These are phyloP conservation scores for Drepanosiphum platanoidis DNA, from an alignment of 2,888 invertebrate species.

Conservation along the genomic window DNA sequence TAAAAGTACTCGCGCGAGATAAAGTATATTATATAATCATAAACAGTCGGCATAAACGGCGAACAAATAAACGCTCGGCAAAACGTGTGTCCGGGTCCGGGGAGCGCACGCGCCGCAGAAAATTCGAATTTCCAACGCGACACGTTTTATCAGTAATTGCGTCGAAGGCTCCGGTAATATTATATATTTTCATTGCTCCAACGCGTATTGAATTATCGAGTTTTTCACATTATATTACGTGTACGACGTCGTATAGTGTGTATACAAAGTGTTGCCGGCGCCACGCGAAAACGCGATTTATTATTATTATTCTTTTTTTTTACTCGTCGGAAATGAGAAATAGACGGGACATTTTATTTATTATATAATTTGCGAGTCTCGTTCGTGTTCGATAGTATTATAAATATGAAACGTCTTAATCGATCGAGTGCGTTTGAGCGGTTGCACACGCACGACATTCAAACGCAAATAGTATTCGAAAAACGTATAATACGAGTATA, in stretches of 20 bases:
- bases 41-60: neutral
- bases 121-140: conserved; percentile 12
- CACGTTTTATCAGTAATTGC: neutral
- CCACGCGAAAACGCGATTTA: neutral
- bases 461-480: no score
- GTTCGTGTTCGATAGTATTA: no score
- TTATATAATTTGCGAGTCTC: no score
- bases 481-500: no score
- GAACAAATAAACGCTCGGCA: neutral
- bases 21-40: neutral
- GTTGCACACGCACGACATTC: no score
- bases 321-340: no score
- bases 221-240: neutral
- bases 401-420: no score
- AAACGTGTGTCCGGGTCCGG: neutral
- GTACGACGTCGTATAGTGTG: no score
- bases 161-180: neutral
- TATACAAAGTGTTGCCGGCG: neutral
- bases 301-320: no score
- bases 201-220: neutral
- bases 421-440: no score
- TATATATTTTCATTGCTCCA: neutral
- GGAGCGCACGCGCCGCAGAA: neutral
- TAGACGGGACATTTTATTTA: no score
- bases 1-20: neutral